Evolutionary conservation across 2,888 invertebrate species (phyloP).

Genomic region (Cataglyphis rosenhaueri): DNA sequence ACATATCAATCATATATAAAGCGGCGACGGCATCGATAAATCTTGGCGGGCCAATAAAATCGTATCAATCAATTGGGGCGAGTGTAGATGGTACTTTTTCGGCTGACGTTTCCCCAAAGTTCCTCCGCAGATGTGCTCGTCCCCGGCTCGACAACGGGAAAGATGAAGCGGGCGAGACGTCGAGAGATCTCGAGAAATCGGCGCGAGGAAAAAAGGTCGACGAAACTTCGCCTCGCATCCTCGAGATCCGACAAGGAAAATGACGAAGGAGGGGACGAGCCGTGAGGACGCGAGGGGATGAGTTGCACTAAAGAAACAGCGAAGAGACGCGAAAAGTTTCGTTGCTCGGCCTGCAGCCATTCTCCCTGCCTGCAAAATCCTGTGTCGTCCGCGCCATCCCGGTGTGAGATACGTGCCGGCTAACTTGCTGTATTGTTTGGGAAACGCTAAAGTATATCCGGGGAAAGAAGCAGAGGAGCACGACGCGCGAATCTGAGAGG

Average conservation of each 20-base stretch:
- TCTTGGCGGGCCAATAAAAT: constrained; percentile 77
- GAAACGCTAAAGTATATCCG: constrained; percentile 63
- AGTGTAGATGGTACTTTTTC: constrained; percentile 61
- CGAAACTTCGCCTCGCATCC: constrained; percentile 21
- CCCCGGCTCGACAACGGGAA: constrained; percentile 32
- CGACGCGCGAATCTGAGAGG: constrained; percentile 59
- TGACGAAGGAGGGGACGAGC: constrained; percentile 17
- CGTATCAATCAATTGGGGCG: constrained; percentile 79
- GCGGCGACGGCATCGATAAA: constrained; percentile 69
- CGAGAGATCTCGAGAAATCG: constrained; percentile 33
- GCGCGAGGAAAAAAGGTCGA: constrained; percentile 45
- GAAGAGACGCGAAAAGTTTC: constrained; percentile 65
- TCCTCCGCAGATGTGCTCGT: constrained; percentile 57
- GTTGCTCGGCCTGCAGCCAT: constrained; percentile 65
- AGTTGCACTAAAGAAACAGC: not conserved
- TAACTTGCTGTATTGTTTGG: constrained; percentile 57
- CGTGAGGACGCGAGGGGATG: not conserved
- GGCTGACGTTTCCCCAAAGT: constrained; percentile 70
- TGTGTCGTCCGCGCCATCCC: constrained; percentile 48
- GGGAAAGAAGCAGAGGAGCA: constrained; percentile 55
- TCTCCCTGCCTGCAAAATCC: constrained; percentile 25
- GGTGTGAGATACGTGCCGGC: constrained; percentile 66
- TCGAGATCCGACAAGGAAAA: constrained; percentile 24
- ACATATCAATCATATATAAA: constrained; percentile 76
- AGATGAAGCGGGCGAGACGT: constrained; percentile 46